Evolutionary conservation across 2,113 vertebrate genomes (phyloP), one percentile per base, ranked within the genome.

Genomic region (Diphyllodes magnificus): DNA sequence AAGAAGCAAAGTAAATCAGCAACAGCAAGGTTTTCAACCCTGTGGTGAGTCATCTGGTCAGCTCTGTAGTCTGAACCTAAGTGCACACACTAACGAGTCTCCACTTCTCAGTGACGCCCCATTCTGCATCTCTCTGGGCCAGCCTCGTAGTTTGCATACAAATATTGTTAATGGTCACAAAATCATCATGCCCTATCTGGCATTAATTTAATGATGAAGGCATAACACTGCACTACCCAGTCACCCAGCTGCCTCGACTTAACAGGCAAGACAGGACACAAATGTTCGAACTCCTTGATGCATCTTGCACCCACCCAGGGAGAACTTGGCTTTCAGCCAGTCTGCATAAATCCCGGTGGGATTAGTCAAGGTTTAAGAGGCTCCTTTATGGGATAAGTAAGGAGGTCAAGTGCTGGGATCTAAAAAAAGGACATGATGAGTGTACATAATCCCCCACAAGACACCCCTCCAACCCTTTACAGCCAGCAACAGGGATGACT

Each of bases 201-300:
- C 70, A 73, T 18, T 77, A 61, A 76, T 80, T 76, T 79, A 87
- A 56, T 42, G 45, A 30, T 10, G 2, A 59, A n/a, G 28, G 57
- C 21, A 45, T 23, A 76, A 79, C 50, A 65, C 7, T 69, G 70
- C 49, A 57, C 50, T 79, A 75, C 40, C 39, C 39, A 73, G 15
- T 66, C 66, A 82, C 35, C 15, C 66, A 86, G 45, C 33, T 78
- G 39, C 70, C 77, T 90, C 0, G 0, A 70, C 33, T 63, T 59
- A 54, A 45, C 79, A 96, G 81, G 45, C 45, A 92, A 81, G 80
- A 63, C 66, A 88, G 28, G 60, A 57, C 42, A 85, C 72, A 86
- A 80, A 78, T 4, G 5, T 35, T 92, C 69, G 33, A 90, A 86
- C 28, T 56, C 63, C 59, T 93, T 42, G 72, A 86, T 75, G 49